Percentiles rank a stretch among this genome's conserved stretches.
Conservation (phyloP, 2,888 invertebrate genomes). For the Pyrrhosoma nymphula region DNA sequence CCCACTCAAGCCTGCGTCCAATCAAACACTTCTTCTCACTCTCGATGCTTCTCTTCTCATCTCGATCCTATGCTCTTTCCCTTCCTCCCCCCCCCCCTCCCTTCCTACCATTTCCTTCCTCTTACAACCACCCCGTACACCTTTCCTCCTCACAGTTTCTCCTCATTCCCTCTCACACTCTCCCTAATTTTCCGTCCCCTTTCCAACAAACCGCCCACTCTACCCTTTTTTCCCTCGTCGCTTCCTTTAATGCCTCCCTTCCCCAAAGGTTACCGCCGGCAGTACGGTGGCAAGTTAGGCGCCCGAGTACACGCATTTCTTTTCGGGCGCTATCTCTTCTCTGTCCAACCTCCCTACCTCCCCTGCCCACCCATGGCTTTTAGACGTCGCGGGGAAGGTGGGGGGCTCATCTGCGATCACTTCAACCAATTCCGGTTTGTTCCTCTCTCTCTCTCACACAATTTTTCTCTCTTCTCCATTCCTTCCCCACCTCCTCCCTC, state of each 20-base stretch:
- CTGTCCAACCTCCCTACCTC: neutral
- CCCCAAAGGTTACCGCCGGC: slow-evolving; percentile 45
- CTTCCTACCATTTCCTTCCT: neutral
- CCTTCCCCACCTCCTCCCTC: neutral
- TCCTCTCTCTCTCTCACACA: neutral
- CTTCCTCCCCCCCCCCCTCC: neutral
- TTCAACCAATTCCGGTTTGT: slow-evolving; percentile 33
- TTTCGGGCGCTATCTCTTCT: slow-evolving; percentile 45
- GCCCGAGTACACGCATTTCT: slow-evolving; percentile 60
- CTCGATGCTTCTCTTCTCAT: neutral
- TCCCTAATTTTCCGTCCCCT: neutral
- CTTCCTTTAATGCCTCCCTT: slow-evolving; percentile 39
- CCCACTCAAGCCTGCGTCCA: slow-evolving; percentile 45
- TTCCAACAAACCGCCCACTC: neutral
- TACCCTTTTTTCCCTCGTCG: slow-evolving; percentile 20
- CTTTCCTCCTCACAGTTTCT: neutral
- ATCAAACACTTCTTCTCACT: slow-evolving; percentile 59
- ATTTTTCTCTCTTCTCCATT: neutral
- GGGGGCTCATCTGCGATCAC: neutral
- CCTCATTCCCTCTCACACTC: neutral
- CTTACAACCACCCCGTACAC: neutral
- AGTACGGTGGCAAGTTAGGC: slow-evolving; percentile 59
- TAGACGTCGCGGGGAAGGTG: neutral
- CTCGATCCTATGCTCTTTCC: neutral
- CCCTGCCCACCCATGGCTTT: slow-evolving; percentile 41